A percentile compares a stretch with the other conserved stretches of the same genome.
Conservation (phyloP, 2,797 vertebrate genomes). For the Onychomys arenicola region DNA sequence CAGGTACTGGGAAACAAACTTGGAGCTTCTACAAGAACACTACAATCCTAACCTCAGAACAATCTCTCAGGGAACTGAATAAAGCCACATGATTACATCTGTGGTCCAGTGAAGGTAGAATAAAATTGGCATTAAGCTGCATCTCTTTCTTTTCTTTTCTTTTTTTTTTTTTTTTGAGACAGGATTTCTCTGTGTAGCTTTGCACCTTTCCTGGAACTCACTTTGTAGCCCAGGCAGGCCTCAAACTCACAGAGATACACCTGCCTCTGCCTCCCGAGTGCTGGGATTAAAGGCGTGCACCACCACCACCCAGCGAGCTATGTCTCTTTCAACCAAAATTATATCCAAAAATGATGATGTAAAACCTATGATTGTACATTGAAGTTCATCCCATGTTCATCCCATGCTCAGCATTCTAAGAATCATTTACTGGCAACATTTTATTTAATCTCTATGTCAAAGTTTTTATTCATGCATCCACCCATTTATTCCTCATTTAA, state of each 20-base stretch:
- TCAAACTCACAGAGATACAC: too few species aligned
- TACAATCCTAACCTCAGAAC: not conserved
- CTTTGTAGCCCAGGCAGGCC: too few species aligned
- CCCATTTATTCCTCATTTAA: constrained; percentile 72
- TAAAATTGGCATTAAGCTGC: not conserved
- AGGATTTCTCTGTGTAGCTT: too few species aligned
- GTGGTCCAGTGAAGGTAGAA: not conserved
- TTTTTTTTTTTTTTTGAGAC: too few species aligned
- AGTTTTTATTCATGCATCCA: constrained; percentile 60
- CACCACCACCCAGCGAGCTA: not conserved
- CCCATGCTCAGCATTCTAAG: not conserved
- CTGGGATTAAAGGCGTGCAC: too few species aligned
- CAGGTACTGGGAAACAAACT: not conserved
- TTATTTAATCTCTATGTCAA: constrained; percentile 59
- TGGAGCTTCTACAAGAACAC: not conserved
- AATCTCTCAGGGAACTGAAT: not conserved
- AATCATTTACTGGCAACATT: constrained; percentile 53
- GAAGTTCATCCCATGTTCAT: not conserved
- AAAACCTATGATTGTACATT: not conserved
- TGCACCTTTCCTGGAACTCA: too few species aligned
- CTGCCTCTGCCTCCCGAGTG: too few species aligned
- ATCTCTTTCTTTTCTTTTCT: not conserved
- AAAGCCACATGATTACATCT: not conserved
- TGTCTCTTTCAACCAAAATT: not conserved
- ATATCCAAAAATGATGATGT: not conserved